phyloP scores from a whole-genome alignment of 2,113 vertebrate species.

The Glaucidium brasilianum region DNA sequence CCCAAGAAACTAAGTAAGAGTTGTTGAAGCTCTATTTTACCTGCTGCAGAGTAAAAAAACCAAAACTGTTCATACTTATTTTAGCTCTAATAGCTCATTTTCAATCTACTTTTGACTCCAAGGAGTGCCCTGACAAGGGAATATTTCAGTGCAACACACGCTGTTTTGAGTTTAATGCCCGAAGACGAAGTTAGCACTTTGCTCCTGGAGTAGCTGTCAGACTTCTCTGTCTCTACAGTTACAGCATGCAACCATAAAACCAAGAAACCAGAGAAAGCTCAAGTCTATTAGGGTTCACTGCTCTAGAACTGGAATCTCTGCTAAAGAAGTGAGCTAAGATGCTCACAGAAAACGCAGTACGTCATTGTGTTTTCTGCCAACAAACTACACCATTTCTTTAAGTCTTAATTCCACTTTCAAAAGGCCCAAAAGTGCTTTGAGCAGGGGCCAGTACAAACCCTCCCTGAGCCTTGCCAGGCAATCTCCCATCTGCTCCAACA shows the following conservation, averaged over 20 bases:
- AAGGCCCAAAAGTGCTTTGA: not conserved
- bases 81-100: not conserved
- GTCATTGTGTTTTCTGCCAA: not conserved
- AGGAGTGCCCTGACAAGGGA: not conserved
- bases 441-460: not conserved
- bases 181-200: not conserved
- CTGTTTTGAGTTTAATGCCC: not conserved
- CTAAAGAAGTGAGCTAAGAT: not conserved
- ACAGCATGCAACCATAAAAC: not conserved
- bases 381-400: not conserved
- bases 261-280: not conserved
- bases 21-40: not conserved
- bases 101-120: not conserved
- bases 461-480: not conserved
- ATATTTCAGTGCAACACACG: not conserved
- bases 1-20: not conserved
- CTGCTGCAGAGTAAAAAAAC: not conserved
- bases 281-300: not conserved
- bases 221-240: not conserved
- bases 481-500: not conserved
- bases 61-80: not conserved
- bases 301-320: not conserved
- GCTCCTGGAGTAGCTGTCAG: not conserved
- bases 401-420: not conserved
- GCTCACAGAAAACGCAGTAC: not conserved